phyloP scores from a whole-genome alignment of 2,797 vertebrate genomes.

The Gila robusta region DNA sequence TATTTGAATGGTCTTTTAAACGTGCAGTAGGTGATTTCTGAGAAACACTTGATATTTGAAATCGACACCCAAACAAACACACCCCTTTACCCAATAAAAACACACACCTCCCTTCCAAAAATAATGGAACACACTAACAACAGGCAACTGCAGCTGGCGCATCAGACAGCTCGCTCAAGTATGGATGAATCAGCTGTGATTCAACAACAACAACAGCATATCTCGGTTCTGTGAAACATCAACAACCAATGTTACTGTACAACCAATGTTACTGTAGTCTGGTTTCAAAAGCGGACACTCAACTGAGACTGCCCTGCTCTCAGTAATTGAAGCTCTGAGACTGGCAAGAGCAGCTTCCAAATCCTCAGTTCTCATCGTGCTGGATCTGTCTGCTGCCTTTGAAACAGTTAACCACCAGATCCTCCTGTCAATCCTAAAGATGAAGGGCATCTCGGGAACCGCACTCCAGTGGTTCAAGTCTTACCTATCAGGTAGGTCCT shows the following conservation, averaged over 20 bases:
- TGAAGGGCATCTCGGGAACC: no score
- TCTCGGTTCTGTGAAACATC: background rate
- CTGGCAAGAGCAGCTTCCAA: no score
- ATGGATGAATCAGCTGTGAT: background rate
- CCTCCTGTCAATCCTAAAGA: no score
- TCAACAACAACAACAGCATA: background rate
- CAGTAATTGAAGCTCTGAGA: no score
- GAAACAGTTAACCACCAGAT: no score
- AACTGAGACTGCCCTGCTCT: no score
- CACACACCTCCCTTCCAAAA: background rate
- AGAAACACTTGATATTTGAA: background rate
- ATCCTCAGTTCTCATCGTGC: no score
- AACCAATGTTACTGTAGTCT: no score
- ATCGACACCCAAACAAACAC: background rate
- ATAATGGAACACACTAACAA: background rate
- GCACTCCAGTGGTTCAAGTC: no score
- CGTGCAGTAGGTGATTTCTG: background rate
- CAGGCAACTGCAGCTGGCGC: background rate
- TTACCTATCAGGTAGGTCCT: no score
- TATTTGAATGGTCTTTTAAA: background rate
- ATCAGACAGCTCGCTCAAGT: background rate
- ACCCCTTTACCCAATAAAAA: background rate
- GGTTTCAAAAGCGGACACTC: no score
- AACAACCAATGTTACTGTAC: background rate
- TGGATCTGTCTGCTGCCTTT: no score